These are phyloP conservation scores for Rallus crepitans DNA, from an alignment of 2,797 vertebrate genomes.

Conservation along the genomic window DNA sequence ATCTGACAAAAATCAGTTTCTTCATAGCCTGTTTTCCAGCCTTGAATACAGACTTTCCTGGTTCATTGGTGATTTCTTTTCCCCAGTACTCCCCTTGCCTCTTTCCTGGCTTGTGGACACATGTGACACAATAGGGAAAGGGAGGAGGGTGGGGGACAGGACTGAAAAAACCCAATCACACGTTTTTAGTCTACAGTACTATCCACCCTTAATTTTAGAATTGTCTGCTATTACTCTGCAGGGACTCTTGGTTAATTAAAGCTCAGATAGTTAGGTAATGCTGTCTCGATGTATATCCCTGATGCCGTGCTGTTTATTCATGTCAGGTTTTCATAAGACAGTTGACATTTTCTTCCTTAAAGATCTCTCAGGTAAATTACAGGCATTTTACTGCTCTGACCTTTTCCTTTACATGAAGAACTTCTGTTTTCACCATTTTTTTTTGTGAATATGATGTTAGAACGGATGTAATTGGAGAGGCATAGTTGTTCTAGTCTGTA, in stretches of 20 bases:
- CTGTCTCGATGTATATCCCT: neutral
- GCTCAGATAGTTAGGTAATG: slow-evolving; percentile 18
- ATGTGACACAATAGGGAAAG: neutral
- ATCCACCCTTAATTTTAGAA: neutral
- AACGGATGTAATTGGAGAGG: neutral
- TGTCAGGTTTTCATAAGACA: slow-evolving; percentile 33
- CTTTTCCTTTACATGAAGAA: slow-evolving; percentile 52
- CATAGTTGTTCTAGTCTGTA: slow-evolving; percentile 22
- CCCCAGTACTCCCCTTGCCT: neutral
- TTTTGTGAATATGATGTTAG: neutral
- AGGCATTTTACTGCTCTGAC: slow-evolving; percentile 57
- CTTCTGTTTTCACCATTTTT: slow-evolving; percentile 51
- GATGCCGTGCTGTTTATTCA: slow-evolving; percentile 47
- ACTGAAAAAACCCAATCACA: neutral
- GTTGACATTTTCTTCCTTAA: slow-evolving; percentile 61
- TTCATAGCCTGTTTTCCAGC: neutral
- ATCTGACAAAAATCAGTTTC: neutral
- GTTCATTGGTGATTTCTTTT: neutral
- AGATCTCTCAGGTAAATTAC: slow-evolving; percentile 54
- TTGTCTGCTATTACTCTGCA: neutral
- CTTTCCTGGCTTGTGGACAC: neutral
- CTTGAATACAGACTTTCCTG: neutral
- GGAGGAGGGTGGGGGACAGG: neutral
- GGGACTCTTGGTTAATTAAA: slow-evolving; percentile 51
- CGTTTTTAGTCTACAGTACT: neutral